Evolutionary conservation across 2,888 invertebrate genomes (phyloP).

Genomic region (Philonicus albiceps): DNA sequence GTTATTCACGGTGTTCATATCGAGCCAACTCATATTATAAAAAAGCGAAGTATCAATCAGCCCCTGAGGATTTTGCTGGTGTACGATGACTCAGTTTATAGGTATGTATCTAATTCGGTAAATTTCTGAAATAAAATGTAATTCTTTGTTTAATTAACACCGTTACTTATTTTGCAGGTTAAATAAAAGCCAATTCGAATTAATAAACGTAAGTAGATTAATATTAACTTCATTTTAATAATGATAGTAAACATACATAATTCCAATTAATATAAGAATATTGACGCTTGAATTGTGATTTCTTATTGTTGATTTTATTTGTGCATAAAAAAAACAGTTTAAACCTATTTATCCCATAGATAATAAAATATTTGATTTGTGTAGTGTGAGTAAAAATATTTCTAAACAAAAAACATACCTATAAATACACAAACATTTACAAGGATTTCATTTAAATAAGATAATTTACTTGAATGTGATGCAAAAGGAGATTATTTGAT

Average conservation of each 20-base stretch:
- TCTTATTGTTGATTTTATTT: too few relatives aligned
- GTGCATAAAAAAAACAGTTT: too few relatives aligned
- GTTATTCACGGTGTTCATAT: constrained; percentile 83
- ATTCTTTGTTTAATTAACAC: neutral
- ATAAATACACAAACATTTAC: neutral
- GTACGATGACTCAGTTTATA: constrained; percentile 87
- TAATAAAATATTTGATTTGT: too few relatives aligned
- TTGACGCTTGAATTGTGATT: too few relatives aligned
- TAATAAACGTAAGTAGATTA: constrained; percentile 83
- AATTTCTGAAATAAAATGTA: neutral
- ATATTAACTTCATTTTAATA: neutral
- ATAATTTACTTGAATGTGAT: neutral
- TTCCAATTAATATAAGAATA: too few relatives aligned
- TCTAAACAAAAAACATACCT: neutral
- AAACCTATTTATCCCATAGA: too few relatives aligned
- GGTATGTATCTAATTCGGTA: constrained; percentile 67
- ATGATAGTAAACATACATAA: too few relatives aligned
- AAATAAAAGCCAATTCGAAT: constrained; percentile 81
- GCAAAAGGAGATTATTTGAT: neutral
- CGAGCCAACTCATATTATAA: constrained; percentile 79
- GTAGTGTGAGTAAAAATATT: neutral
- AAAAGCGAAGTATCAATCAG: constrained; percentile 81
- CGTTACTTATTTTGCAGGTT: constrained; percentile 69
- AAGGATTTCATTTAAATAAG: neutral
- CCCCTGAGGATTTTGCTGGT: constrained; percentile 83